Evolutionary conservation across 2,888 invertebrate genomes (phyloP), one percentile per base, ranked within the genome.

Genomic region (Polydesmus complanatus): DNA sequence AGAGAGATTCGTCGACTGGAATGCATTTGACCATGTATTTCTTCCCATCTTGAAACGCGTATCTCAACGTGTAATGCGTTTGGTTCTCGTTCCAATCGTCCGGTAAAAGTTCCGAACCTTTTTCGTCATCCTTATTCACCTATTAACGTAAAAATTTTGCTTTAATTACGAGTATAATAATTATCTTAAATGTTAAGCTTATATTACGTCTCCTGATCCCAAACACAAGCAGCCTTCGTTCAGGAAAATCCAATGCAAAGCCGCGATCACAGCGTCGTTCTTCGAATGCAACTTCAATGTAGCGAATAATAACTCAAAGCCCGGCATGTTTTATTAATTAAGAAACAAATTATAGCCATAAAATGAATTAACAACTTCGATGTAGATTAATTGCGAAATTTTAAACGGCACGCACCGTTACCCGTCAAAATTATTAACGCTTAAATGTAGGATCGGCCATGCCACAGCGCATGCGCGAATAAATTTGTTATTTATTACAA

Each of bases 171-270:
- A n/a, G n/a, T n/a, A n/a, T n/a, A n/a, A n/a, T 37, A 8, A 37
- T 37, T 8, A 37, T 37, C 5, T 37, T 37, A 37, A 37, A 37
- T 8, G 14, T 8, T 37, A 37, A 37, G 5, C 14, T 37, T 37
- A 37, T 37, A 37, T 37, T 37, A 37, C 37, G 54, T 54, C 27
- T 54, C n/a, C 22, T 14, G n/a, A 11, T 54, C 52, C 59, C 19
- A 54, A 5, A 22, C 53, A 59, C 2, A 23, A 22, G 54, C 52
- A 54, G 27, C 59, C 59, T 3, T 18, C n/a, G 5, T 22, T 2
- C 8, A 59, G 22, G 27, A 59, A 19, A 1, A 19, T 22, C 59
- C 59, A 59, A 27, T 59, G 59, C n/a, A 59, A 21, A 23, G 25
- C 27, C 1, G 48, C 19, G 5, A 59, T 47, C 3, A 59, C 22